phyloP scores from a whole-genome alignment of 2,888 invertebrate genomes.

The Mimas tiliae region DNA sequence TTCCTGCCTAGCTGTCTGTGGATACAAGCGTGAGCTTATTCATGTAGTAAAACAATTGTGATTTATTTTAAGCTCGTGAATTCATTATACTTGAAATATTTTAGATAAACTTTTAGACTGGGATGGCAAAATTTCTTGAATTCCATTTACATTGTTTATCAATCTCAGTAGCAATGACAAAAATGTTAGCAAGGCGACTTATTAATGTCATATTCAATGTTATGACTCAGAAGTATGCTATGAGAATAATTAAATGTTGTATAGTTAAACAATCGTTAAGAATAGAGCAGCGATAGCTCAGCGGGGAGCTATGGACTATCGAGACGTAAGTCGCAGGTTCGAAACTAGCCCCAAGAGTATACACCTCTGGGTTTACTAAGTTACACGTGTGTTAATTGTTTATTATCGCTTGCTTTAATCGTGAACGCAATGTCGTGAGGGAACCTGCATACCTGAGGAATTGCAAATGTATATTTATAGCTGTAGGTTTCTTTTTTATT shows the following conservation, averaged over 20 bases:
- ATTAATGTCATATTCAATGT: slow-evolving; percentile 9
- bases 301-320: too few species aligned
- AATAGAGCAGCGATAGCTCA: too few species aligned
- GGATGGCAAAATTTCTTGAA: background rate
- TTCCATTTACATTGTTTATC: slow-evolving; percentile 2
- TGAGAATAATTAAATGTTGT: background rate
- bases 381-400: too few species aligned
- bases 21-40: too few species aligned
- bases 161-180: background rate
- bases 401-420: too few species aligned
- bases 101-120: background rate
- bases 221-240: background rate
- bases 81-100: background rate
- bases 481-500: background rate
- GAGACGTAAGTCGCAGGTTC: too few species aligned
- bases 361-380: background rate
- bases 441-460: too few species aligned
- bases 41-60: too few species aligned
- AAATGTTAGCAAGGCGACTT: background rate
- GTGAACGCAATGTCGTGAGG: too few species aligned
- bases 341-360: too few species aligned
- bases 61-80: background rate
- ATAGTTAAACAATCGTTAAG: background rate
- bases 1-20: too few species aligned
- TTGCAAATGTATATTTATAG: background rate